Percentiles rank a stretch among this genome's conserved stretches.
These are phyloP conservation scores for Diplodus sargus DNA, from an alignment of 2,797 vertebrate genomes.

Conservation along the genomic window DNA sequence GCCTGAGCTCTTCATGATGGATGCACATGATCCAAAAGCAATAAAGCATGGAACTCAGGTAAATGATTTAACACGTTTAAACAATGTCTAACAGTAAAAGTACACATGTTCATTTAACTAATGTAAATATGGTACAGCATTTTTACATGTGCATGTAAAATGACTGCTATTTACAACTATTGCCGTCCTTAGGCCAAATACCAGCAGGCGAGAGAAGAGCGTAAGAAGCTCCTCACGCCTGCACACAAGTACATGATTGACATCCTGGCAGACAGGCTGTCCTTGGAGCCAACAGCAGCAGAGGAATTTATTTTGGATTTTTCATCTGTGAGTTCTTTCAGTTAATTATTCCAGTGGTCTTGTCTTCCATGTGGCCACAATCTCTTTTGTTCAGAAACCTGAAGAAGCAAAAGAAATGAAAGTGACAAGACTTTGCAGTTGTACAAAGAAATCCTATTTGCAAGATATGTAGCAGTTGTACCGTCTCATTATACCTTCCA, in stretches of 20 bases:
- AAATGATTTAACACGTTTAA: slow-evolving; percentile 10
- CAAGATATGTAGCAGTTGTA: not conserved
- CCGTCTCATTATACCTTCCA: not conserved
- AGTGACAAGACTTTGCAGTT: not conserved
- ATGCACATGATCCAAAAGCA: slow-evolving; percentile 9
- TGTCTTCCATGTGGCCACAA: not conserved
- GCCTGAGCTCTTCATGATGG: slow-evolving; percentile 38
- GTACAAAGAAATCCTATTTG: not conserved
- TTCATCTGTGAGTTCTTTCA: slow-evolving; percentile 81
- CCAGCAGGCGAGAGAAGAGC: slow-evolving; percentile 81
- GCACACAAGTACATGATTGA: slow-evolving; percentile 87
- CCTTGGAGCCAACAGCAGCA: slow-evolving; percentile 72
- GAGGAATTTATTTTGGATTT: slow-evolving; percentile 88
- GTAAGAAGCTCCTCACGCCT: slow-evolving; percentile 79
- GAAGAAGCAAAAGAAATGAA: not conserved
- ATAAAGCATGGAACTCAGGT: slow-evolving; percentile 39
- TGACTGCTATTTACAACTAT: slow-evolving; percentile 11
- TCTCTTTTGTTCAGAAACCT: not conserved
- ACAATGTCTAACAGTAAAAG: not conserved
- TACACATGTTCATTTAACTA: not conserved
- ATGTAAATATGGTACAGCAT: not conserved
- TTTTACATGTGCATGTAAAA: not conserved
- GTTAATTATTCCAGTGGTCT: not conserved
- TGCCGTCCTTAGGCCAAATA: slow-evolving; percentile 78
- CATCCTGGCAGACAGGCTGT: slow-evolving; percentile 77